Conservation (phyloP, 1,140 invertebrate genomes). For the Dolichoris vasculosae region DNA sequence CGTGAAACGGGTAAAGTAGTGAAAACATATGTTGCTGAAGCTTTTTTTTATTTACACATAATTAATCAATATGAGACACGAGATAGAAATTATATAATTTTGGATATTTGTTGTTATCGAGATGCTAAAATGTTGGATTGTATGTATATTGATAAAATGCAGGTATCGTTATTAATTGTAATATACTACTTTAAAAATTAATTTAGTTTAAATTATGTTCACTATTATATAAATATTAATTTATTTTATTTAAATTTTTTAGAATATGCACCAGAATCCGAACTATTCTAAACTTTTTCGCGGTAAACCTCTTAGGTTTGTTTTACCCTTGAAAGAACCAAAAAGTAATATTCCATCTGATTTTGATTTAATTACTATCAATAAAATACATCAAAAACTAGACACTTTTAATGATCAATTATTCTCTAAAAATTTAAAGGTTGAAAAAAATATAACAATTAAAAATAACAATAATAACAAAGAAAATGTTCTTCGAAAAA, state of each 20-base stretch:
- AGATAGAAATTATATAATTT: slow-evolving; percentile 80
- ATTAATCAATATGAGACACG: slow-evolving; percentile 89
- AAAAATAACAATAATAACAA: slow-evolving; percentile 22
- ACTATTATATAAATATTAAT: slow-evolving; percentile 38
- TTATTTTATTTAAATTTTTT: slow-evolving; percentile 45
- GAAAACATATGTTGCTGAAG: slow-evolving; percentile 80
- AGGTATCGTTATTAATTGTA: too few species aligned
- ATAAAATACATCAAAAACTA: slow-evolving; percentile 59
- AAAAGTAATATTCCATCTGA: slow-evolving; percentile 54
- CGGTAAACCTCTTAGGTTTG: slow-evolving; percentile 83
- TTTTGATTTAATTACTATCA: slow-evolving; percentile 73
- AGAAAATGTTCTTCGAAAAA: slow-evolving; percentile 63
- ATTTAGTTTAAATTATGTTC: too few species aligned
- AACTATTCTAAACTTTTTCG: slow-evolving; percentile 87
- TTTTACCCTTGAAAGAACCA: slow-evolving; percentile 77
- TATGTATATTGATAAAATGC: slow-evolving; percentile 88
- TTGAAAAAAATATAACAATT: slow-evolving; percentile 10
- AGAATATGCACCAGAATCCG: slow-evolving; percentile 86
- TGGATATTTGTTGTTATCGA: slow-evolving; percentile 90
- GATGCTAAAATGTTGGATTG: slow-evolving; percentile 88
- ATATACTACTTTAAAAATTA: too few species aligned
- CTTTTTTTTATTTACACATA: slow-evolving; percentile 91
- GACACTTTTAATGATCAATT: slow-evolving; percentile 44
- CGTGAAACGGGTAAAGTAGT: slow-evolving; percentile 77
- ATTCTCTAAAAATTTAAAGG: slow-evolving; percentile 18